Evolutionary conservation across 2,113 vertebrate genomes (phyloP), one percentile per base, ranked within the genome.

Genomic region (Carassius auratus): DNA sequence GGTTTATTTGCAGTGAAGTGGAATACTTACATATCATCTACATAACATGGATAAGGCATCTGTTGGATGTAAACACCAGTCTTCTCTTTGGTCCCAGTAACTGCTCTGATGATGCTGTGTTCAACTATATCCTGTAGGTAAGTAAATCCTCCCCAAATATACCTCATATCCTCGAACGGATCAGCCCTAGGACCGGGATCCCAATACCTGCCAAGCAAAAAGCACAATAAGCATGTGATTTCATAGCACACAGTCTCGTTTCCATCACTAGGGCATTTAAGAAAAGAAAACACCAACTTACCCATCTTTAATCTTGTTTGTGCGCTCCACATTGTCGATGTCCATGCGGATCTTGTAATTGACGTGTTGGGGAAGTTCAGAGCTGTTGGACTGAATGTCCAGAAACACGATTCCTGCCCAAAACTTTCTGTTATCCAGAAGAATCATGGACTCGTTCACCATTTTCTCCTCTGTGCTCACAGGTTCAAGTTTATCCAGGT

Each of bases 261-360:
- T 64, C 21, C n/a, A 30, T 64, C 19, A 17, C 2, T 55, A 30
- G 10, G 10, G 7, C 42, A 66, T 17, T 5, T 71, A 5, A 23
- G 64, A 84, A 30, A 42, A 4, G 23, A 21, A 62, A 69, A 52
- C 10, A 15, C 59, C 8, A 19, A 83, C 93, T 92, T 90, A 99
- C 98, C 94, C 96, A n/a, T 99, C 98, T 92, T 97, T 99, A 91
- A 99, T 99, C 92, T 99, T 99, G 86, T 99, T 99, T 42, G 98
- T 99, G 89, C 98, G 95, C 90, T 99, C 98, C 85, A 99, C 98
- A 0, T 97, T 99, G 93, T 99, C 98, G 1, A 99, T 99, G 91
- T 99, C 98, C 98, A 99, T 99, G 71, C 98, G 96, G 90, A 99
- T 98, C 92, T 99, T 99, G 92, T 98, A 99, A 90, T 95, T 96